Evolutionary conservation across 1,140 invertebrate species (phyloP).

Genomic region (Rhizoglyphus robini): DNA sequence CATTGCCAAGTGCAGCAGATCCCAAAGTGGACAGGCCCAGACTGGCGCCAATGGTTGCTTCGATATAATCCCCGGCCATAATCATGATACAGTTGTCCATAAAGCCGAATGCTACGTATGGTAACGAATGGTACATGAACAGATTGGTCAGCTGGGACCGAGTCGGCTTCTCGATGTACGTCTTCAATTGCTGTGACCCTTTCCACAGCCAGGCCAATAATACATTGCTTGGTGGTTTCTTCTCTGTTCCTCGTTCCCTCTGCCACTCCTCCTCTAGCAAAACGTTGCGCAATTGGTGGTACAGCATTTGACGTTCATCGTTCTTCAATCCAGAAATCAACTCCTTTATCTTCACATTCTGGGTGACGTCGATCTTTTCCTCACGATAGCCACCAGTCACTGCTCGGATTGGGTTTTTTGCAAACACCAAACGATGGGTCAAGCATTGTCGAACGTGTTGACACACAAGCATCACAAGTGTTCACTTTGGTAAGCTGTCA

Average conservation of each 20-base stretch:
- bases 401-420: too few species aligned
- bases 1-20: not conserved
- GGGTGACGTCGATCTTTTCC: not conserved
- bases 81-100: constrained; percentile 6
- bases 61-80: not conserved
- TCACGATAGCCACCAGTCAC: too few species aligned
- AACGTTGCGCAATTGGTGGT: not conserved
- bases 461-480: too few species aligned
- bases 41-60: not conserved
- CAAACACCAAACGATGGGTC: too few species aligned
- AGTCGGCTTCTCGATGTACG: not conserved
- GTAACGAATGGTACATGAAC: not conserved
- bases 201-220: not conserved
- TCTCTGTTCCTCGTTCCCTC: not conserved
- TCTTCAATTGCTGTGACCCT: not conserved
- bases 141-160: not conserved
- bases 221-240: not conserved
- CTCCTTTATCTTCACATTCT: not conserved
- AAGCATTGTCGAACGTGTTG: too few species aligned
- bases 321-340: not conserved
- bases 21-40: not conserved
- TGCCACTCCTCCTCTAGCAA: not conserved
- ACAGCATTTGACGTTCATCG: not conserved
- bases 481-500: too few species aligned
- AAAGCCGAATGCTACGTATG: constrained; percentile 7